Percentiles rank a stretch among this genome's conserved stretches.
These are phyloP conservation scores for Palaemon carinicauda DNA, from an alignment of 1,140 invertebrate species.

Conservation along the genomic window DNA sequence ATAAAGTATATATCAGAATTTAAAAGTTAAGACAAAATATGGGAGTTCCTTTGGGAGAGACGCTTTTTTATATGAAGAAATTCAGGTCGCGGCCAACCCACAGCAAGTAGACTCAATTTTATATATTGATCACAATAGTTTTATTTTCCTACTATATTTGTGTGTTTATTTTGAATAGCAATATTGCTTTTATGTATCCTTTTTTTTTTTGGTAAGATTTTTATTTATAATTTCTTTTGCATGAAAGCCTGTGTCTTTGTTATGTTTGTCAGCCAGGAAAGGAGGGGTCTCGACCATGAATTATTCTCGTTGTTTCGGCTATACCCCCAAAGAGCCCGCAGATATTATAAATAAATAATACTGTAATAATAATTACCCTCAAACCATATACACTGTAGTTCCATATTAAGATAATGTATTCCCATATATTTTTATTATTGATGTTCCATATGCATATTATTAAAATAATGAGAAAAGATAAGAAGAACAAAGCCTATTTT, in stretches of 20 bases:
- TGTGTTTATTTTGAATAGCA: constrained; percentile 55
- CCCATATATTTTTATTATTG: constrained; percentile 66
- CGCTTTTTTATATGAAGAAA: not conserved
- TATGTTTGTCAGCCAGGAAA: constrained; percentile 52
- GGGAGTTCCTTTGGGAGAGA: not conserved
- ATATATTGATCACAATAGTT: constrained; percentile 39
- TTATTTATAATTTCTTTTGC: constrained; percentile 28
- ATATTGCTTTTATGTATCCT: constrained; percentile 44
- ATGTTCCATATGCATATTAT: constrained; percentile 64
- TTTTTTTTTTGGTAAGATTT: not conserved
- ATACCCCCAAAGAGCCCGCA: constrained; percentile 26
- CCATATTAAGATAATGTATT: constrained; percentile 64
- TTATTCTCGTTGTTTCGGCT: constrained; percentile 1
- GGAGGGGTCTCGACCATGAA: constrained; percentile 33
- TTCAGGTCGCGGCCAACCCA: not conserved
- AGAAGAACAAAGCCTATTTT: constrained; percentile 64
- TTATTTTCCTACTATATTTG: constrained; percentile 50
- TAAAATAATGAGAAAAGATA: constrained; percentile 39
- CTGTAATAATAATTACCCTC: constrained; percentile 60
- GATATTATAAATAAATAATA: constrained; percentile 48
- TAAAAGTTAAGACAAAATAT: constrained; percentile 5
- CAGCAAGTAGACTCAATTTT: constrained; percentile 23
- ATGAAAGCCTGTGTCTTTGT: constrained; percentile 59
- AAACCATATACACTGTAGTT: constrained; percentile 62
- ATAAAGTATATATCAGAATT: not conserved